These are phyloP conservation scores for Pterocles gutturalis DNA, from an alignment of 2,113 vertebrate genomes.

Conservation along the genomic window DNA sequence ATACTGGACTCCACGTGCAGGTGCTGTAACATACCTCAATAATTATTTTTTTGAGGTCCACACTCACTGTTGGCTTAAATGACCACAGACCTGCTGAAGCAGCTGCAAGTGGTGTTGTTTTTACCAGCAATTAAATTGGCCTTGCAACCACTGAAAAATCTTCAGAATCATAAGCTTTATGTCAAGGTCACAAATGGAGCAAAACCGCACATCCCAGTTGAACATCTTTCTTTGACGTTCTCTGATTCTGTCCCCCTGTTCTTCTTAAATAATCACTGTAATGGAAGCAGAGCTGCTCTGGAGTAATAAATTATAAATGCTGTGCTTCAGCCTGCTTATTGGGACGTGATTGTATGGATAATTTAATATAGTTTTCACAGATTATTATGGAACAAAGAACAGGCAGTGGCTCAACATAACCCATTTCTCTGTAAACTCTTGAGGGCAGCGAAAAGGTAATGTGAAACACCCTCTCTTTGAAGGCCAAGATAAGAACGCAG, in stretches of 20 bases:
- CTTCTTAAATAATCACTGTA: not conserved
- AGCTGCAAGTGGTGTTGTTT: not conserved
- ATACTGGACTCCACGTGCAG: not conserved
- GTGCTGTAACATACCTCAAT: not conserved
- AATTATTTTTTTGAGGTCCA: not conserved
- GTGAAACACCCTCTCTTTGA: not conserved
- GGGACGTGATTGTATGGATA: not conserved
- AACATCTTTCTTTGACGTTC: not conserved
- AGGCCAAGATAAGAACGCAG: not conserved
- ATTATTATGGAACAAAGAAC: not conserved
- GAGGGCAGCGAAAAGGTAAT: not conserved
- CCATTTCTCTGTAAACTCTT: not conserved
- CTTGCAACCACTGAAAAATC: not conserved
- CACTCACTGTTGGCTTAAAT: not conserved
- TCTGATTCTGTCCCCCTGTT: not conserved
- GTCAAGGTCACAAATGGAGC: not conserved
- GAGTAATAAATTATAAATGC: not conserved
- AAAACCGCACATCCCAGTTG: not conserved
- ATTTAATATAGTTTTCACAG: not conserved
- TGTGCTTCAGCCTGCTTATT: not conserved
- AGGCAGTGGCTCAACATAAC: not conserved
- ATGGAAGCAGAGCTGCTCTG: conserved; percentile 2
- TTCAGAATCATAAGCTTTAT: not conserved
- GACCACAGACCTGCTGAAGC: not conserved
- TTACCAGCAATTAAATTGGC: not conserved